phyloP scores from a whole-genome alignment of 1,140 invertebrate species.

The Agrilus planipennis region DNA sequence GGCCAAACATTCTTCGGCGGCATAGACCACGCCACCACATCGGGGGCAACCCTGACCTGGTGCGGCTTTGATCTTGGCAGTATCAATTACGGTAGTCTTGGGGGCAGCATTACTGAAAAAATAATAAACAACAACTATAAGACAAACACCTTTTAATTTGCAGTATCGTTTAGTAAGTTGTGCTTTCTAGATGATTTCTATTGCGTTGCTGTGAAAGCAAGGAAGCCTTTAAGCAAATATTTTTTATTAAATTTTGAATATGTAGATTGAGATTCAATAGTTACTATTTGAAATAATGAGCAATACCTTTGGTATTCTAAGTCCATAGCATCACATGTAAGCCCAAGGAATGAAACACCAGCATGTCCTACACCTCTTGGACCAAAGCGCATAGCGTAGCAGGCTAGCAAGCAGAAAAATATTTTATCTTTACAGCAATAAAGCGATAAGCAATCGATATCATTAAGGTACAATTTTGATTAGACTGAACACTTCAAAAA shows the following conservation, averaged over 20 bases:
- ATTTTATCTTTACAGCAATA: too few relatives aligned
- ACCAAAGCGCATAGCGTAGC: slow-evolving; percentile 71
- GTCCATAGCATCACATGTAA: slow-evolving; percentile 55
- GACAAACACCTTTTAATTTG: too few relatives aligned
- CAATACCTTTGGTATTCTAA: slow-evolving; percentile 50
- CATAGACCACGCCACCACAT: slow-evolving; percentile 81
- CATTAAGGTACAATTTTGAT: slow-evolving; percentile 1
- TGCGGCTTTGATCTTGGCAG: slow-evolving; percentile 63
- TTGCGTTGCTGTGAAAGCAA: too few relatives aligned
- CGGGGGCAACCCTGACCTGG: slow-evolving; percentile 79
- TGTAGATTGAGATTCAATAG: too few relatives aligned
- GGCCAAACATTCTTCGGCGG: slow-evolving; percentile 78
- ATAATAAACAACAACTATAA: too few relatives aligned
- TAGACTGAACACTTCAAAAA: not conserved
- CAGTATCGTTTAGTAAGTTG: too few relatives aligned
- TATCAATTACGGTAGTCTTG: slow-evolving; percentile 64
- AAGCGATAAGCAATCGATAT: not conserved
- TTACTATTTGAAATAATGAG: too few relatives aligned
- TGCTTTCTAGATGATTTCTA: too few relatives aligned
- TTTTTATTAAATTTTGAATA: too few relatives aligned
- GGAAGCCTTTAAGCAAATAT: too few relatives aligned
- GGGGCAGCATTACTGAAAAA: slow-evolving; percentile 50
- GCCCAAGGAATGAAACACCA: slow-evolving; percentile 57
- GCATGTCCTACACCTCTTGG: slow-evolving; percentile 84
- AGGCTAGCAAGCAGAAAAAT: too few relatives aligned